These are phyloP conservation scores for Pangasius mekongensis DNA, from an alignment of 2,797 vertebrate genomes.

Conservation along the genomic window DNA sequence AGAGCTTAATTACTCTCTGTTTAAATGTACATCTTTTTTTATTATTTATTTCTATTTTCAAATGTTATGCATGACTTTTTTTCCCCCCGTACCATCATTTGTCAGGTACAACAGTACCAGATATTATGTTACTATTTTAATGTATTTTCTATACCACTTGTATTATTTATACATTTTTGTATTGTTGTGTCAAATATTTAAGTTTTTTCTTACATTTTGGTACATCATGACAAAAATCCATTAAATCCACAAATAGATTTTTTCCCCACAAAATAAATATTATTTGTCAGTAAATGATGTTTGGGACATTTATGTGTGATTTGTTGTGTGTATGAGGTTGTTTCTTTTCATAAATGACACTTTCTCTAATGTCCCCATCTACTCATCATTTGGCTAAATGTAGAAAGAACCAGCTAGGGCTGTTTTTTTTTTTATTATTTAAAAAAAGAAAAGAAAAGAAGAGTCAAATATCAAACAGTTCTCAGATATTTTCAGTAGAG, in stretches of 20 bases:
- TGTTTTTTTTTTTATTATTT: neutral
- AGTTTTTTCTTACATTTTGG: neutral
- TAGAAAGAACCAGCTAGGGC: neutral
- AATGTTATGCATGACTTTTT: constrained; percentile 58
- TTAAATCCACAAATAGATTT: constrained; percentile 25
- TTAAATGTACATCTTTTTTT: constrained; percentile 40
- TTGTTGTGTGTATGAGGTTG: neutral
- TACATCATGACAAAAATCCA: constrained; percentile 26
- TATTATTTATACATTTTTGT: constrained; percentile 58
- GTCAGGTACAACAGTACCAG: constrained; percentile 34
- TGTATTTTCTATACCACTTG: constrained; percentile 61
- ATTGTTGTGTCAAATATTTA: constrained; percentile 17
- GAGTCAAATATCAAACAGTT: neutral
- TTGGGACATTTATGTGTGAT: neutral
- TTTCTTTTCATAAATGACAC: neutral
- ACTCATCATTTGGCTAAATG: neutral
- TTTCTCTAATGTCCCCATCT: neutral
- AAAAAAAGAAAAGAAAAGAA: no score
- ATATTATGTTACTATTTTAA: constrained; percentile 39
- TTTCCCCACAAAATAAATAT: constrained; percentile 27
- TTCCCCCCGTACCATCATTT: constrained; percentile 17
- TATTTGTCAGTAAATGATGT: constrained; percentile 10
- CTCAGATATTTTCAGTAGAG: no score
- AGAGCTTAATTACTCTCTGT: constrained; percentile 13
- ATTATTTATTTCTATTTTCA: constrained; percentile 65